These are phyloP conservation scores for Caloenas nicobarica DNA, from an alignment of 2,113 vertebrate genomes.

Conservation along the genomic window DNA sequence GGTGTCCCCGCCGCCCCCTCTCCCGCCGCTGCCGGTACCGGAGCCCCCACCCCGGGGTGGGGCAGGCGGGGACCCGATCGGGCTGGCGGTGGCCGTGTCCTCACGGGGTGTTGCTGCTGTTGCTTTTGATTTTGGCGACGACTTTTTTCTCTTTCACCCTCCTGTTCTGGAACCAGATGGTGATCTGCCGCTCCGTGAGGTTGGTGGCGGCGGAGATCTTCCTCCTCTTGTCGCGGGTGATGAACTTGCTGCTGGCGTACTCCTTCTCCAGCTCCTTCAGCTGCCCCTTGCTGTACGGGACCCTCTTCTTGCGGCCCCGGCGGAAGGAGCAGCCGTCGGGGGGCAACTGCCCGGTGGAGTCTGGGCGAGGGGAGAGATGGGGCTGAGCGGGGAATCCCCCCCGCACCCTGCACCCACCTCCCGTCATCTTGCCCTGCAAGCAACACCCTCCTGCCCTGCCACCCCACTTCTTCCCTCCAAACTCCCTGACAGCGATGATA, in stretches of 20 bases:
- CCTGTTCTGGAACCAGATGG: slow-evolving; percentile 97
- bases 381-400: not conserved
- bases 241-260: slow-evolving; percentile 91
- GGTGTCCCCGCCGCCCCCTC: not conserved
- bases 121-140: slow-evolving; percentile 88
- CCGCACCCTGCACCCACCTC: not conserved
- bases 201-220: slow-evolving; percentile 90
- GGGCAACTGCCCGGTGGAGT: slow-evolving; percentile 79
- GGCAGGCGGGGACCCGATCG: not conserved
- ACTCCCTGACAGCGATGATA: not conserved
- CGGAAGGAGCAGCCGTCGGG: slow-evolving; percentile 87
- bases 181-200: slow-evolving; percentile 92
- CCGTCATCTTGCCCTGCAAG: not conserved
- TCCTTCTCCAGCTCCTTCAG: slow-evolving; percentile 94
- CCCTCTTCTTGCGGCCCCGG: slow-evolving; percentile 91
- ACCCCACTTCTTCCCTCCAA: not conserved
- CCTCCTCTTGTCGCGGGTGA: slow-evolving; percentile 95
- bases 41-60: not conserved
- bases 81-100: not conserved
- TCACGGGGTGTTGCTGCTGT: slow-evolving; percentile 73
- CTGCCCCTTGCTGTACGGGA: slow-evolving; percentile 93
- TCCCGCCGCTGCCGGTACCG: not conserved
- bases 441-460: not conserved
- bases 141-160: slow-evolving; percentile 96
- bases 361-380: slow-evolving; percentile 60